Conservation (phyloP, 2,113 vertebrate species). For the Camelus dromedarius region DNA sequence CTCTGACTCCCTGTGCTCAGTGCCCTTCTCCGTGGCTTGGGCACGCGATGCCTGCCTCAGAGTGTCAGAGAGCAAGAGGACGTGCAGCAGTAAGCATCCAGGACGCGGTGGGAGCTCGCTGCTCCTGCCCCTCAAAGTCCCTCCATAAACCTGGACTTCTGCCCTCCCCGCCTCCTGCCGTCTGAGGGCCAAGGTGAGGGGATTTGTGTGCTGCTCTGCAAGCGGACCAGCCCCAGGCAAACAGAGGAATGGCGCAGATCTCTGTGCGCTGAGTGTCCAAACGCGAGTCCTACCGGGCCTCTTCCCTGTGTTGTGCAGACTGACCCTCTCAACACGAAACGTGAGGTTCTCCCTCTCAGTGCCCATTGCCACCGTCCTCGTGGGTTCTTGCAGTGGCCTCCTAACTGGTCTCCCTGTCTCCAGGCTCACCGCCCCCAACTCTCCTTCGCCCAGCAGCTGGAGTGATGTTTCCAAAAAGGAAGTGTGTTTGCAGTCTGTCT, state of each 20-base stretch:
- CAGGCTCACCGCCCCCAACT: not conserved
- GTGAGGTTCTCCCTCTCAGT: not conserved
- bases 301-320: not conserved
- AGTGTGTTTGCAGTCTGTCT: not conserved
- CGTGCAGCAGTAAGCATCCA: fast-evolving
- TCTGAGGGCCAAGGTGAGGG: not conserved
- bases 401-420: not conserved
- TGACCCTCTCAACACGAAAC: not conserved
- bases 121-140: not conserved
- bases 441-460: not conserved
- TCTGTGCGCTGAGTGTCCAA: not conserved
- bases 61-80: not conserved
- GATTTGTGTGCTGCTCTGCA: not conserved
- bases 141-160: not conserved
- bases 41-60: fast-evolving
- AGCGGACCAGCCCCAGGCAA: fast-evolving
- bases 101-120: not conserved
- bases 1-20: fast-evolving
- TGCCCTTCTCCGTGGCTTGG: fast-evolving
- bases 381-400: not conserved
- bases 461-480: not conserved
- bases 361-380: not conserved
- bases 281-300: not conserved
- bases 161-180: not conserved
- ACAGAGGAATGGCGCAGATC: not conserved